These are phyloP conservation scores for Amphimallon solstitiale DNA, from an alignment of 2,888 invertebrate genomes.

Conservation along the genomic window DNA sequence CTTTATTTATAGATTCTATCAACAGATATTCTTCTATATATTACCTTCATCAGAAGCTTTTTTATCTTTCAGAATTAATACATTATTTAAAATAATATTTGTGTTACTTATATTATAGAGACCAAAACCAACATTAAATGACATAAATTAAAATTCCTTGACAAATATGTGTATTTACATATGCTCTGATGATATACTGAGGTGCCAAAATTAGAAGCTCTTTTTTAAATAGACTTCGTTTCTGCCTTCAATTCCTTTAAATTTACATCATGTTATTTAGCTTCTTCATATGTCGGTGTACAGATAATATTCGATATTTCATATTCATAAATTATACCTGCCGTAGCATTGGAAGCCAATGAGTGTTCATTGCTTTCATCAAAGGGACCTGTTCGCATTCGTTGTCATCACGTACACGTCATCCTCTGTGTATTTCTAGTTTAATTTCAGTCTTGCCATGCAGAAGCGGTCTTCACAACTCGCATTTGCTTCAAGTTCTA, in stretches of 20 bases:
- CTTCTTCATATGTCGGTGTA: slow-evolving; percentile 51
- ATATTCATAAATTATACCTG: slow-evolving; percentile 64
- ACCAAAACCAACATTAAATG: too few relatives aligned
- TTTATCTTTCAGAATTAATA: too few relatives aligned
- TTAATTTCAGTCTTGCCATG: slow-evolving; percentile 64
- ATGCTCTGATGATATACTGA: too few relatives aligned
- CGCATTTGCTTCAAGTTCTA: slow-evolving; percentile 90
- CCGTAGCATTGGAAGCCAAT: slow-evolving; percentile 61
- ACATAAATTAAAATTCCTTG: too few relatives aligned
- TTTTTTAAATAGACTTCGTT: slow-evolving; percentile 88
- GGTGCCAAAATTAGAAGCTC: too few relatives aligned
- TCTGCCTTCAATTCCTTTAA: slow-evolving; percentile 93
- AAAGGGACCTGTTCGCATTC: slow-evolving; percentile 80
- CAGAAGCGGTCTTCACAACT: slow-evolving; percentile 89
- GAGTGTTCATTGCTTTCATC: slow-evolving; percentile 75
- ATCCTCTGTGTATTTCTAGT: too few relatives aligned
- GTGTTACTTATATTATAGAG: too few relatives aligned
- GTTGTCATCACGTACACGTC: slow-evolving; percentile 78
- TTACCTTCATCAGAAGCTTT: too few relatives aligned
- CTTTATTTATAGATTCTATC: too few relatives aligned
- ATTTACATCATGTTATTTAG: slow-evolving; percentile 66
- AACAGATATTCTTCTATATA: too few relatives aligned
- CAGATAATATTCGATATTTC: slow-evolving; percentile 68
- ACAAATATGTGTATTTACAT: too few relatives aligned
- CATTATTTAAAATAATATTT: too few relatives aligned